A percentile compares a stretch with the other conserved stretches of the same genome.
phyloP scores from a whole-genome alignment of 1,140 invertebrate genomes.

The Helicoverpa armigera region DNA sequence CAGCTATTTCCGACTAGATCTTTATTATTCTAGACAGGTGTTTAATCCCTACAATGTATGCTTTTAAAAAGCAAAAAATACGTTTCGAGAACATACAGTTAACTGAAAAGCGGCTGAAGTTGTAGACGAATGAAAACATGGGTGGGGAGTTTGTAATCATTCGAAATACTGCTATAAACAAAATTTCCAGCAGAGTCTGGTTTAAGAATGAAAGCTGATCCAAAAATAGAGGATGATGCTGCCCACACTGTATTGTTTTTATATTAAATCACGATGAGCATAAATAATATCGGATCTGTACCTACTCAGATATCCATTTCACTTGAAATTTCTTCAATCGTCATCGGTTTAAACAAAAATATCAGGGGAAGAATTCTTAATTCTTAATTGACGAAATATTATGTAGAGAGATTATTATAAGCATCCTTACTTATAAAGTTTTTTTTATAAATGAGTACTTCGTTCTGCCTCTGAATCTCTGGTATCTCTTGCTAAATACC shows the following conservation, averaged over 20 bases:
- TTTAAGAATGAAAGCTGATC: neutral
- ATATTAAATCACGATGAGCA: neutral
- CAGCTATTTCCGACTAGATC: slow-evolving; percentile 21
- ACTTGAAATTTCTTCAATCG: too few relatives aligned
- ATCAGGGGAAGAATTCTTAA: too few relatives aligned
- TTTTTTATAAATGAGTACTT: too few relatives aligned
- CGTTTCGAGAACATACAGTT: too few relatives aligned
- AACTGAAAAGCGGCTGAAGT: too few relatives aligned
- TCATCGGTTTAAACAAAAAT: too few relatives aligned
- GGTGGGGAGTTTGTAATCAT: neutral
- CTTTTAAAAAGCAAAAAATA: neutral
- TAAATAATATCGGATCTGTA: neutral
- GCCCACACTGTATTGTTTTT: neutral
- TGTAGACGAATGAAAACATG: too few relatives aligned
- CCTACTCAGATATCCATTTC: neutral
- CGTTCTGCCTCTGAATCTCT: too few relatives aligned
- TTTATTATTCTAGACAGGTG: slow-evolving; percentile 12
- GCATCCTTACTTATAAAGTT: too few relatives aligned
- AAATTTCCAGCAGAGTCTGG: neutral
- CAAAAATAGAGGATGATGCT: slow-evolving; percentile 21
- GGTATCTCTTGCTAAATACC: neutral
- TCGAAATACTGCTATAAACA: neutral
- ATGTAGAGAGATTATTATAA: too few relatives aligned
- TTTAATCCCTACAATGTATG: neutral
- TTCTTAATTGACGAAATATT: too few relatives aligned